Conservation (phyloP, 2,113 vertebrate species). For the Sylvilagus bachmani region DNA sequence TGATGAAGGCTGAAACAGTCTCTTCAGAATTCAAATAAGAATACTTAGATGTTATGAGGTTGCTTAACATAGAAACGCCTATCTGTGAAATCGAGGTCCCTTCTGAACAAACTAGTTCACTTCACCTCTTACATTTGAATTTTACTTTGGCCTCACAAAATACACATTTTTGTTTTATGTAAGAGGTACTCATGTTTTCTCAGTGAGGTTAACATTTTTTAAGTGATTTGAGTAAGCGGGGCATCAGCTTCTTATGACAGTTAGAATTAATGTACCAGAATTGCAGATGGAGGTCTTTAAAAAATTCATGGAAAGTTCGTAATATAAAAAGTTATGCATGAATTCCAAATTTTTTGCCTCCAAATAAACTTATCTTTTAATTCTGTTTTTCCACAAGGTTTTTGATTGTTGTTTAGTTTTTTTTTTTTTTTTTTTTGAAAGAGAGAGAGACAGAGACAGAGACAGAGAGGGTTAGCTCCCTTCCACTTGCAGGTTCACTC, state of each 20-base stretch:
- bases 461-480: too few relatives aligned
- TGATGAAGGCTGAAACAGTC: neutral
- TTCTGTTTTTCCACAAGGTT: too few relatives aligned
- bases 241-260: neutral
- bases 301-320: too few relatives aligned
- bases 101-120: neutral
- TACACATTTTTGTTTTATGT: neutral
- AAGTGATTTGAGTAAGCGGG: neutral
- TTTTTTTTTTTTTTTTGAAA: too few relatives aligned
- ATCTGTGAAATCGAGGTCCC: neutral
- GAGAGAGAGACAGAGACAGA: too few relatives aligned
- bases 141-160: slow-evolving; percentile 41
- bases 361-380: too few relatives aligned
- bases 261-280: slow-evolving; percentile 10
- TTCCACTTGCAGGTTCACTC: too few relatives aligned
- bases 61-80: neutral
- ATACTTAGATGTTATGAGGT: slow-evolving; percentile 20
- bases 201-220: neutral
- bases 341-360: too few relatives aligned
- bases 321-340: too few relatives aligned
- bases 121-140: slow-evolving; percentile 3
- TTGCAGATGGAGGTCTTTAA: neutral
- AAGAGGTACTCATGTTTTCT: slow-evolving; percentile 25
- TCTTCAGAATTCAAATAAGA: slow-evolving; percentile 50
- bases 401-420: too few relatives aligned